Base-by-base conservation (phyloP, 2,888 invertebrate species). In the Julus scanicus region DNA sequence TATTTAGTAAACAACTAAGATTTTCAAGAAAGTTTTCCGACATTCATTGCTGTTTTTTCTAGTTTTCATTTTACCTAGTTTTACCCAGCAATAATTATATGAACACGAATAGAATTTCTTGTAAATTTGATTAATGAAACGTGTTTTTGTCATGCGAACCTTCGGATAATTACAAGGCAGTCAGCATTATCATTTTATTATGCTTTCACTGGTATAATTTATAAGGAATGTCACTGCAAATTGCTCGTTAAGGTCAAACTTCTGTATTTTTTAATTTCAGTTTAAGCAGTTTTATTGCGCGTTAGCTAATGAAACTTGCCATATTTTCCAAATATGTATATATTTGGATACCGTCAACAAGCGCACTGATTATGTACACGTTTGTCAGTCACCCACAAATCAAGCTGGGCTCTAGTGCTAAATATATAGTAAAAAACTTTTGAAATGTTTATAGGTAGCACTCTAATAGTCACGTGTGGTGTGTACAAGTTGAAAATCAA, bases 361-460 rank as follows among this genome's bases (percentile, higher is more conserved):
- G 63, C 63, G 20, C 63, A 20, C 63, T 63, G 20, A 20, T 63
- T 63, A 63, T 63, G 63, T 63, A 20, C 20, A 63, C 63, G 20
- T 20, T 63, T 63, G 63, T 63, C 63, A 63, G 63, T 63, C 63
- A 20, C 63, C 63, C 63, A 20, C 20, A 20, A n/a, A 49, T 20
- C 63, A 63, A 5, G 63, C 63, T 63, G 20, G 57, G 6, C 15
- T 57, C n/a, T n/a, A n/a, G n/a, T n/a, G n/a, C n/a, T n/a, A n/a
- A n/a, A 17, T 20, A 63, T 63, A 20, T 63, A 63, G 6, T 20
- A 63, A 63, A 63, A 63, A 63, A n/a, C n/a, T 63, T 20, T 49
- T 15, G 53, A 57, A 63, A 63, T 63, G 63, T 63, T 20, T 63
- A 63, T 20, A 63, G 63, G 63, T 20, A n/a, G 63, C 63, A 63